These are phyloP conservation scores for Oryzias dopingdopingensis DNA, from an alignment of 2,797 vertebrate species.

Conservation along the genomic window DNA sequence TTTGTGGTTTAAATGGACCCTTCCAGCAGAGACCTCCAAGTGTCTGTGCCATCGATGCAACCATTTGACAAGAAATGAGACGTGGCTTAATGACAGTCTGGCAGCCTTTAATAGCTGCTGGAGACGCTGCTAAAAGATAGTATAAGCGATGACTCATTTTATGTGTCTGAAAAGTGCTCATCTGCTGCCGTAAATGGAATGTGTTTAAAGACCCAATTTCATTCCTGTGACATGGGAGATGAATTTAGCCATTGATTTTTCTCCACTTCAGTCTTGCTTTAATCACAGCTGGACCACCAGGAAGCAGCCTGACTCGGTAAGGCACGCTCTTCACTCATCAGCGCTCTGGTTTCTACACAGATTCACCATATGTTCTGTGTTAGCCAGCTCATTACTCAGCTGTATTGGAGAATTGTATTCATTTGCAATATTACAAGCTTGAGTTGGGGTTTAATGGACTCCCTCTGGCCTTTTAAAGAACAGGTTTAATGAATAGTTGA, in stretches of 20 bases:
- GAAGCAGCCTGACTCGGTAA: slow-evolving; percentile 20
- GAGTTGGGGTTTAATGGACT: slow-evolving; percentile 7
- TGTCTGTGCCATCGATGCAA: slow-evolving; percentile 51
- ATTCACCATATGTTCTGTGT: slow-evolving; percentile 43
- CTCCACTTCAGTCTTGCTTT: slow-evolving; percentile 27
- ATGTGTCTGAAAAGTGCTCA: slow-evolving; percentile 55
- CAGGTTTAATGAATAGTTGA: slow-evolving; percentile 1
- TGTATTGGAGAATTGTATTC: slow-evolving; percentile 32
- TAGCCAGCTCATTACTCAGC: slow-evolving; percentile 56
- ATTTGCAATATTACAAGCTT: slow-evolving; percentile 29
- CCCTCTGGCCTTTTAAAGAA: slow-evolving; percentile 3
- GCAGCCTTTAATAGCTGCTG: slow-evolving; percentile 58
- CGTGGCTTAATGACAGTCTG: slow-evolving; percentile 56
- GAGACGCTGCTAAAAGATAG: slow-evolving; percentile 54
- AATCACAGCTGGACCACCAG: slow-evolving; percentile 46
- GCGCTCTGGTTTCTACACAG: slow-evolving; percentile 33
- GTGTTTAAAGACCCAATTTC: slow-evolving; percentile 63
- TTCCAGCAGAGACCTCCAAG: slow-evolving; percentile 25
- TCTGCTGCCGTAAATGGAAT: slow-evolving; percentile 56
- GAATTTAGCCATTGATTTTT: slow-evolving; percentile 68
- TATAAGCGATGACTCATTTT: slow-evolving; percentile 66
- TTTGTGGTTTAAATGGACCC: slow-evolving; percentile 18
- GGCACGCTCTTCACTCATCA: slow-evolving; percentile 34
- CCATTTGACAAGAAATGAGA: slow-evolving; percentile 64
- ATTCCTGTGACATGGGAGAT: slow-evolving; percentile 57